These are phyloP conservation scores for Elymnias hypermnestra DNA, from an alignment of 1,140 invertebrate genomes.

Conservation along the genomic window DNA sequence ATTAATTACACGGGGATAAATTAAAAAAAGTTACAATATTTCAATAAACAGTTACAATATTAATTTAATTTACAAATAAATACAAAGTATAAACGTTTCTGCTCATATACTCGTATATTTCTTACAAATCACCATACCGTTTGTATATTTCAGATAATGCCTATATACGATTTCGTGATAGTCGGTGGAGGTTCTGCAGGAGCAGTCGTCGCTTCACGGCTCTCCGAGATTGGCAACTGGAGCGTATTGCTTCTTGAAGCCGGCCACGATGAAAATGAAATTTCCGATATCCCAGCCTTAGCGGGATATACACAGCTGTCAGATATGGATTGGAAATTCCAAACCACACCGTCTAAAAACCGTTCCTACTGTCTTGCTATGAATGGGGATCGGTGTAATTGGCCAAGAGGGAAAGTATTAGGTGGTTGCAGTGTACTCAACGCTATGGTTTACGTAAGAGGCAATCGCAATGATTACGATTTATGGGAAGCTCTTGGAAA, in stretches of 20 bases:
- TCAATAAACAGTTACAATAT: no score
- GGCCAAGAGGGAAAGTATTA: slow-evolving; percentile 91
- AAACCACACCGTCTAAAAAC: slow-evolving; percentile 87
- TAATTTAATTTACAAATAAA: no score
- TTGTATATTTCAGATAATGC: slow-evolving; percentile 80
- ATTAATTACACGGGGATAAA: no score
- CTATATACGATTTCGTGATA: slow-evolving; percentile 89
- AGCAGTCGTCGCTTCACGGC: slow-evolving; percentile 92
- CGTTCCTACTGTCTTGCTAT: slow-evolving; percentile 88
- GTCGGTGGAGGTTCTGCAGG: slow-evolving; percentile 96
- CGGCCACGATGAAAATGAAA: slow-evolving; percentile 88
- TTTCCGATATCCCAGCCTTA: slow-evolving; percentile 86
- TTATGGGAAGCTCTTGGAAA: slow-evolving; percentile 92
- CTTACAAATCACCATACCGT: no score
- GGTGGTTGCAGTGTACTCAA: slow-evolving; percentile 97
- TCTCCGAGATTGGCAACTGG: slow-evolving; percentile 88
- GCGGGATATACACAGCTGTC: slow-evolving; percentile 86
- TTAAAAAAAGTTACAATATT: no score
- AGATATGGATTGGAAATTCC: slow-evolving; percentile 94
- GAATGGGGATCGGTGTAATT: slow-evolving; percentile 89
- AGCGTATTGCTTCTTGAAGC: slow-evolving; percentile 89
- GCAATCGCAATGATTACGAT: slow-evolving; percentile 94
- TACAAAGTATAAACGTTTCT: no score
- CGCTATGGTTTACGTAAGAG: slow-evolving; percentile 96
- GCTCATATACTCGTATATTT: no score